Evolutionary conservation across 2,797 vertebrate species (phyloP).

Genomic region (Glyptemys insculpta): DNA sequence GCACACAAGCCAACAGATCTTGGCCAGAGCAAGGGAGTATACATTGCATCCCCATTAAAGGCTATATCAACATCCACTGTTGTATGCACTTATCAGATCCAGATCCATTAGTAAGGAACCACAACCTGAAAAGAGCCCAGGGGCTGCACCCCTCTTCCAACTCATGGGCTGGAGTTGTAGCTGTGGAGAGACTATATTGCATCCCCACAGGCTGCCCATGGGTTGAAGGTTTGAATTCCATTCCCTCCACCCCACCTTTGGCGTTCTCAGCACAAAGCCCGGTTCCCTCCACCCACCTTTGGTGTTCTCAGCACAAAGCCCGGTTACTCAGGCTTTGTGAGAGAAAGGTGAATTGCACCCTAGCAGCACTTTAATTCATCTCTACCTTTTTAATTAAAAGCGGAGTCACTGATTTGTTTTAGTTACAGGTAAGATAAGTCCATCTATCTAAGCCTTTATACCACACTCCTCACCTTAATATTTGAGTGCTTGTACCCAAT

Average conservation of each 20-base stretch:
- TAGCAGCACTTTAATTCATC: background rate
- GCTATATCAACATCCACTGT: background rate
- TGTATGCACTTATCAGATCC: rapidly evolving
- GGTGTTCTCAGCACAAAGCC: background rate
- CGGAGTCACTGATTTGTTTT: background rate
- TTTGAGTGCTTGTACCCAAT: background rate
- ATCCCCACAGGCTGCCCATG: background rate
- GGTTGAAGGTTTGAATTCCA: background rate
- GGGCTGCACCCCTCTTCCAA: background rate
- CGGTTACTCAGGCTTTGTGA: rapidly evolving
- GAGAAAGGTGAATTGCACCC: background rate
- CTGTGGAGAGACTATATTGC: background rate
- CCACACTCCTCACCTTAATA: background rate
- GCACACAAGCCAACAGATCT: background rate
- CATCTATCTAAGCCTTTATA: background rate
- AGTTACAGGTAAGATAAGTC: background rate
- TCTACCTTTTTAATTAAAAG: background rate
- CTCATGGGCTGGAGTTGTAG: background rate
- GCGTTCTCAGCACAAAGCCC: background rate
- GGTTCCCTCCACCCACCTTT: no score
- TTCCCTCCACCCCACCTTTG: background rate
- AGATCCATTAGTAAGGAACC: background rate
- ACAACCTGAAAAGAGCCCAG: background rate
- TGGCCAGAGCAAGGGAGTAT: background rate
- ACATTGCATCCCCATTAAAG: background rate